Conservation (phyloP, 23 tunicate species). For the Trididemnum clinides region DNA sequence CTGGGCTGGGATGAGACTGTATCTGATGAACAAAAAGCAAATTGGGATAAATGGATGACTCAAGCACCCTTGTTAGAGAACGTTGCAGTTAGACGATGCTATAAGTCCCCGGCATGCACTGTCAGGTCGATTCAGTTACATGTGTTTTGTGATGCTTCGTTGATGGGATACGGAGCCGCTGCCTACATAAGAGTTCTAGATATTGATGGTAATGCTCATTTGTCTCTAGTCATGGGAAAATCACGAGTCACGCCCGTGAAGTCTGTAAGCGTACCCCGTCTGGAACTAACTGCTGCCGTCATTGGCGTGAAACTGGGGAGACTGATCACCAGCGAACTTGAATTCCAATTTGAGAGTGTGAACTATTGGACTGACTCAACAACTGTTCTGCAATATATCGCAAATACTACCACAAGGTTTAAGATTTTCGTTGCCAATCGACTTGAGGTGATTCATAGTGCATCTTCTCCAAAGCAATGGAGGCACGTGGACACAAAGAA, state of each 20-base stretch:
- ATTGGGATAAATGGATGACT: neutral
- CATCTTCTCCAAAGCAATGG: constrained; percentile 17
- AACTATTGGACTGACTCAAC: constrained; percentile 51
- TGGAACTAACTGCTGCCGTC: constrained; percentile 36
- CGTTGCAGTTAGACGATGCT: constrained; percentile 16
- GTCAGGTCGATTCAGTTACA: neutral
- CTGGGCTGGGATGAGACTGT: constrained; percentile 36
- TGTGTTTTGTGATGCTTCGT: constrained; percentile 38
- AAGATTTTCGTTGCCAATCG: constrained; percentile 42
- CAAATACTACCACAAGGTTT: constrained; percentile 5
- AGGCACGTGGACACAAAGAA: neutral
- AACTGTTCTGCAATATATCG: constrained; percentile 29
- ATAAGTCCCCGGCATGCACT: neutral
- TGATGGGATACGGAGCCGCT: constrained; percentile 37
- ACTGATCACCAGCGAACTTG: constrained; percentile 15
- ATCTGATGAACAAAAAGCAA: neutral
- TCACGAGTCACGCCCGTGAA: constrained; percentile 34
- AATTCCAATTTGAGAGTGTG: neutral
- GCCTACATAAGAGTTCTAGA: constrained; percentile 12
- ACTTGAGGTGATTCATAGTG: neutral
- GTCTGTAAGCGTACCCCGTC: constrained; percentile 30
- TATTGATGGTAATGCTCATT: neutral
- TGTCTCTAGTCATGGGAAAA: constrained; percentile 37
- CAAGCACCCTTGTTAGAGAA: neutral
- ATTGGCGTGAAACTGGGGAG: neutral